phyloP scores from a whole-genome alignment of 2,888 invertebrate genomes.

The Cantharis lateralis region DNA sequence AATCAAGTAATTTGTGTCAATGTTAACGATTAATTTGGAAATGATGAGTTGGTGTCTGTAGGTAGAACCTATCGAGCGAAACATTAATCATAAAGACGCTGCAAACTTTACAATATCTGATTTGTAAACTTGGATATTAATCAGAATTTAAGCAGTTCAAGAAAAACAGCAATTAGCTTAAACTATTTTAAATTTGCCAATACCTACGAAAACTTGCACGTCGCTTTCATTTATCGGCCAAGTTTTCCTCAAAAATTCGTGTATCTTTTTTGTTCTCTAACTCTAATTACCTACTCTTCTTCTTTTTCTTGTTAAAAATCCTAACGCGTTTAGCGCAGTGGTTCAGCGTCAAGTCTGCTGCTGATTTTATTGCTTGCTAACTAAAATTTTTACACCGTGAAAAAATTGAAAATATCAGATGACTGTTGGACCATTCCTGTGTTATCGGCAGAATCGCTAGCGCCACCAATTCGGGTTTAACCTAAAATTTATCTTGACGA shows the following conservation, averaged over 20 bases:
- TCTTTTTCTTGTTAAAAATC: too few relatives aligned
- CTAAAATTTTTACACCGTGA: too few relatives aligned
- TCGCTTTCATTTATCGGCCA: not conserved
- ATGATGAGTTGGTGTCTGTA: slow-evolving; percentile 10
- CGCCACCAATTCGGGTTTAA: slow-evolving; percentile 14
- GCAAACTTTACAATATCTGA: slow-evolving; percentile 8
- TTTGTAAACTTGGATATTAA: slow-evolving; percentile 15
- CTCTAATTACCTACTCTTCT: too few relatives aligned
- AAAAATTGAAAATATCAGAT: not conserved
- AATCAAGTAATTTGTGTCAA: slow-evolving; percentile 5
- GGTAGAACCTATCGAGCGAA: slow-evolving; percentile 3
- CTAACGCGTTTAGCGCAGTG: too few relatives aligned
- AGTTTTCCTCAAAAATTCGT: too few relatives aligned
- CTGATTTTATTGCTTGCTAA: too few relatives aligned
- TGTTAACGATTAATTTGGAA: slow-evolving; percentile 11
- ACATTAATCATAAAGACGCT: slow-evolving; percentile 14
- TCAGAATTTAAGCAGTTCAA: slow-evolving; percentile 6
- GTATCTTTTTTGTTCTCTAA: too few relatives aligned
- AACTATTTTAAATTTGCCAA: not conserved
- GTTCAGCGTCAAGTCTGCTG: too few relatives aligned
- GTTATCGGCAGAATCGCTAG: slow-evolving; percentile 18
- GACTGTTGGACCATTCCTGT: slow-evolving; percentile 1
- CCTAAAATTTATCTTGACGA: not conserved
- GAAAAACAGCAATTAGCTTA: not conserved
- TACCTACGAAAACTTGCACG: not conserved